These are phyloP conservation scores for Hephaestus fuliginosus DNA, from an alignment of 2,797 vertebrate species.

Conservation along the genomic window DNA sequence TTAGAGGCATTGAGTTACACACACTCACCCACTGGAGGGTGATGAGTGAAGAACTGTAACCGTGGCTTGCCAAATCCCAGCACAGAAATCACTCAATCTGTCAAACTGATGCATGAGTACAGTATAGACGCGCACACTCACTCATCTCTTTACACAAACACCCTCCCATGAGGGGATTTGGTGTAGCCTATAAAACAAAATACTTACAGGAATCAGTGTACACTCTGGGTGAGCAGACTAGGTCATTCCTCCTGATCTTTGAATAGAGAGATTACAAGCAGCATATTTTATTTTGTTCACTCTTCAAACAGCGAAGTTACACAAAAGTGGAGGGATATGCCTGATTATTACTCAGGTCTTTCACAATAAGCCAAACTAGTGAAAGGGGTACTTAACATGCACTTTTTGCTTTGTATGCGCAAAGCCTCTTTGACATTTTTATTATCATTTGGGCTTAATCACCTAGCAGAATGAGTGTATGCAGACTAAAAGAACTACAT, in stretches of 20 bases:
- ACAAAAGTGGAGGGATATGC: slow-evolving; percentile 72
- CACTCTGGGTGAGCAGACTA: slow-evolving; percentile 47
- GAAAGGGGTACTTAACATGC: slow-evolving; percentile 72
- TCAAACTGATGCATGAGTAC: slow-evolving; percentile 74
- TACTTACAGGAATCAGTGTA: slow-evolving; percentile 76
- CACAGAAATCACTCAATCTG: slow-evolving; percentile 82
- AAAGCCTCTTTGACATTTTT: slow-evolving; percentile 70
- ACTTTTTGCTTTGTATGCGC: slow-evolving; percentile 64
- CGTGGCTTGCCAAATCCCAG: slow-evolving; percentile 81
- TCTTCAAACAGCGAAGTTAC: slow-evolving; percentile 64
- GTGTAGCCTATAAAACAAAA: slow-evolving; percentile 80
- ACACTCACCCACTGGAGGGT: slow-evolving; percentile 80
- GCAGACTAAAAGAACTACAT: slow-evolving; percentile 38
- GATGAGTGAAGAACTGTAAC: slow-evolving; percentile 86
- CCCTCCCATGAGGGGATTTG: slow-evolving; percentile 80
- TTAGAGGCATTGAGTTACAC: slow-evolving; percentile 88
- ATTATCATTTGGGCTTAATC: slow-evolving; percentile 68
- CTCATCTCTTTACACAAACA: slow-evolving; percentile 78
- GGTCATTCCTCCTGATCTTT: slow-evolving; percentile 67
- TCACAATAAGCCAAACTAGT: slow-evolving; percentile 70
- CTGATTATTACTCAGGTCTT: slow-evolving; percentile 68
- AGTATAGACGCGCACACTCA: slow-evolving; percentile 69
- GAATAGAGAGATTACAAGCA: slow-evolving; percentile 78
- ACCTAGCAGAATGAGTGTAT: slow-evolving; percentile 49
- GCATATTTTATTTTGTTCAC: slow-evolving; percentile 80